A percentile compares a stretch with the other conserved stretches of the same genome.
phyloP scores from a whole-genome alignment of 35 echinoderm and acorn worm species.

The Patiria miniata region DNA sequence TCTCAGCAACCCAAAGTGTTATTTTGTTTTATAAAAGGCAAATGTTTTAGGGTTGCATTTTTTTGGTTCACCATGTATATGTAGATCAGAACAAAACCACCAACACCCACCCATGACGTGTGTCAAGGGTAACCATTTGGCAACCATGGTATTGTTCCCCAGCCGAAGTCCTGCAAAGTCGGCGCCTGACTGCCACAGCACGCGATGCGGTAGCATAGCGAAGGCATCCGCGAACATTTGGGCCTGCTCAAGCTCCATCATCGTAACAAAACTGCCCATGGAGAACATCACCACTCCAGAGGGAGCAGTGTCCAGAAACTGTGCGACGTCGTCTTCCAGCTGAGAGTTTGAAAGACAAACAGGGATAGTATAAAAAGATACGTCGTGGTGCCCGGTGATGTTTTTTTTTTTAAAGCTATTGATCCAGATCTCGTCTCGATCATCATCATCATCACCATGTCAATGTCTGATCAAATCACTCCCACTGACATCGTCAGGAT shows the following conservation, averaged over 20 bases:
- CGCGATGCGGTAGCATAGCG: not conserved
- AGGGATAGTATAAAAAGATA: not conserved
- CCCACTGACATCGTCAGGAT: too few species aligned
- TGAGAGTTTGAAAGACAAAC: not conserved
- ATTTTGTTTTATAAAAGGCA: too few species aligned
- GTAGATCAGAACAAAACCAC: too few species aligned
- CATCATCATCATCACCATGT: too few species aligned
- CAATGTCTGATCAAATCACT: too few species aligned
- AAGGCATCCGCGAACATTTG: not conserved
- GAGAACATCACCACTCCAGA: not conserved
- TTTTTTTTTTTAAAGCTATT: too few species aligned
- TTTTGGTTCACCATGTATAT: too few species aligned
- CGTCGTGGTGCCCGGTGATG: too few species aligned
- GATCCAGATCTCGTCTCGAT: too few species aligned
- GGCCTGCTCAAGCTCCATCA: not conserved
- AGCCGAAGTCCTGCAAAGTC: not conserved
- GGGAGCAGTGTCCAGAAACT: not conserved
- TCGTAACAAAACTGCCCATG: not conserved
- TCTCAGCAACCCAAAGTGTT: too few species aligned
- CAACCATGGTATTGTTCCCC: not conserved
- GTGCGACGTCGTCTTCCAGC: not conserved
- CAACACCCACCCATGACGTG: not conserved
- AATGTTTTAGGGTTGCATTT: too few species aligned
- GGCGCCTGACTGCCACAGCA: not conserved
- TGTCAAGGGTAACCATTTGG: not conserved